Evolutionary conservation across 2,113 vertebrate species (phyloP).

Genomic region (Pygoscelis antarcticus): DNA sequence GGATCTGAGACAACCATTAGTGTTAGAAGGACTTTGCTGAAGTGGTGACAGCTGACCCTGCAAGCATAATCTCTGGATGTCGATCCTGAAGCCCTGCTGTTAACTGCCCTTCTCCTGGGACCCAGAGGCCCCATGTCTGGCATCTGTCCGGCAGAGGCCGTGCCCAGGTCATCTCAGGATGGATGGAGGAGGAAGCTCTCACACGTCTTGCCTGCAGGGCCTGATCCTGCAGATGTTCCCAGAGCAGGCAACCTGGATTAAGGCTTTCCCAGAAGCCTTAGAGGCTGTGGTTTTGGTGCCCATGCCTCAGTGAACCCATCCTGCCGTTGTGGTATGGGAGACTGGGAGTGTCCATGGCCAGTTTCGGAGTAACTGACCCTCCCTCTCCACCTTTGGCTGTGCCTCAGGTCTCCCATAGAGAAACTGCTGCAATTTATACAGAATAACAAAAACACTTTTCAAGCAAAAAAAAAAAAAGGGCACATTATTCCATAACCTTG

Average conservation of each 20-base stretch:
- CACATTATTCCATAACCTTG: not conserved
- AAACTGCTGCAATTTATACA: not conserved
- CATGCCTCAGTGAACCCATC: not conserved
- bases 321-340: not conserved
- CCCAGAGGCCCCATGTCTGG: not conserved
- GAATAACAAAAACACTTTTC: not conserved
- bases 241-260: not conserved
- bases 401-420: not conserved
- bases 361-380: not conserved
- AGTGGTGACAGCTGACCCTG: not conserved
- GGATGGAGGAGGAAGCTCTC: not conserved
- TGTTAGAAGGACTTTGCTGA: not conserved
- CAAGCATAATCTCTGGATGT: not conserved
- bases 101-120: not conserved
- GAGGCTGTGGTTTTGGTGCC: not conserved
- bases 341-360: not conserved
- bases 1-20: not conserved
- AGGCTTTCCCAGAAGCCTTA: not conserved
- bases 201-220: not conserved
- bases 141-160: fast-evolving
- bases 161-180: not conserved
- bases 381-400: not conserved
- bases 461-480: not conserved
- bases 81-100: not conserved
- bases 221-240: not conserved